Base-by-base conservation (phyloP, 1,140 invertebrate species). In the Archegozetes longisetosus region DNA sequence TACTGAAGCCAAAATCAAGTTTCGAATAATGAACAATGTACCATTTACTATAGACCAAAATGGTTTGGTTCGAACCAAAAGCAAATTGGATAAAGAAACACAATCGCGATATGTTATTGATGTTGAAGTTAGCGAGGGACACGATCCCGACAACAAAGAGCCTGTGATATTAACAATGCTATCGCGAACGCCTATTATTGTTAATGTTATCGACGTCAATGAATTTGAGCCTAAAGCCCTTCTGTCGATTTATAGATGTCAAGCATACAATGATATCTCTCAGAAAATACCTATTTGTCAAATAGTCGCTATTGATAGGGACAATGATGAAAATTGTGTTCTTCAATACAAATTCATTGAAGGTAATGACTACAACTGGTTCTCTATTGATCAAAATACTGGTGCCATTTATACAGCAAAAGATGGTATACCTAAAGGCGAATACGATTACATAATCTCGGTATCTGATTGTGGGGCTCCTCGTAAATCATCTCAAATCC, bases 261-360 rank as follows among this genome's bases (percentile, higher is more conserved):
- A 17, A 81, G 79, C 48, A 40, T 60, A 62, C 46, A 57, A 47
- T 28, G 40, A 51, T 25, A 14, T 47, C 6, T 24, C 29, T 26
- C 29, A 28, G 24, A 14, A 17, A 27, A 40, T 51, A 26, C 61
- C 61, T 20, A 24, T 60, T 55, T 64, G 61, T 58, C 70, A 93
- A 85, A 86, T 92, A 53, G 76, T 86, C 32, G 89, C 88, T 2
- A 80, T 83, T 54, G 90, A 96, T 70, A 75, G 78, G 66, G 91
- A 95, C 71, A 76, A 77, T 54, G 88, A 84, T 2, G 77, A 77
- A 51, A 93, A 91, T 67, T 69, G 68, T 12, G 60, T 67, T 14
- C 56, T 75, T 2, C 63, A 49, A 28, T 74, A 71, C 25, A 24
- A 61, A 29, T 9, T 54, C 27, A 28, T 60, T 22, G 50, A 53